Evolutionary conservation across 2,888 invertebrate genomes (phyloP), one percentile per base, ranked within the genome.

Genomic region (Steinernema hermaphroditum): DNA sequence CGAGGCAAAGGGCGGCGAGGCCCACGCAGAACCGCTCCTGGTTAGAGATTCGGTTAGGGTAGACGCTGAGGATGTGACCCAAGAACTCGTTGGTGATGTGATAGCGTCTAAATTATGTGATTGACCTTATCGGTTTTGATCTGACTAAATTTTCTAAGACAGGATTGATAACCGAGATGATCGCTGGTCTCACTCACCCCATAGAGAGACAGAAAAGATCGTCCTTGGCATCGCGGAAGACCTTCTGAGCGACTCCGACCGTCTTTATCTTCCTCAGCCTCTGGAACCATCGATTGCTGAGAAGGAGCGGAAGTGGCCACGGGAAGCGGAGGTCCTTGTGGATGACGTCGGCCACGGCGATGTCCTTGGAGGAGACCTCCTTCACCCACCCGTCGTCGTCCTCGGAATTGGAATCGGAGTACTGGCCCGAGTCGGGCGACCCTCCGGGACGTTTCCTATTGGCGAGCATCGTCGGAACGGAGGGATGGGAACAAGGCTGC

Each of bases 131-230:
- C n/a, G n/a, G n/a, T n/a, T n/a, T n/a, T n/a, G n/a, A n/a, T n/a
- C n/a, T n/a, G n/a, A n/a, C n/a, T n/a, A n/a, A n/a, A n/a, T n/a
- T n/a, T n/a, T n/a, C n/a, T n/a, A n/a, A n/a, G n/a, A n/a, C n/a
- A n/a, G n/a, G n/a, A n/a, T n/a, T n/a, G n/a, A n/a, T n/a, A n/a
- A n/a, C n/a, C n/a, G n/a, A n/a, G n/a, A n/a, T n/a, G n/a, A n/a
- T n/a, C n/a, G n/a, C n/a, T n/a, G n/a, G n/a, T n/a, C n/a, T 46
- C 46, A 46, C 46, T 46, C 14, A 46, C 46, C 46, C 46, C 19
- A 46, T 4, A 46, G 46, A 16, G n/a, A 46, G 19, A 46, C 46
- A 46, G 19, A 46, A 46, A 16, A 46, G 16, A 19, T 46, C 19
- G 14, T 46, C 46, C 6, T 46, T 46, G n/a, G 19, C 16, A 46